These are phyloP conservation scores for Drosophila navojoa DNA, from an alignment of 1,140 invertebrate genomes.

Conservation along the genomic window DNA sequence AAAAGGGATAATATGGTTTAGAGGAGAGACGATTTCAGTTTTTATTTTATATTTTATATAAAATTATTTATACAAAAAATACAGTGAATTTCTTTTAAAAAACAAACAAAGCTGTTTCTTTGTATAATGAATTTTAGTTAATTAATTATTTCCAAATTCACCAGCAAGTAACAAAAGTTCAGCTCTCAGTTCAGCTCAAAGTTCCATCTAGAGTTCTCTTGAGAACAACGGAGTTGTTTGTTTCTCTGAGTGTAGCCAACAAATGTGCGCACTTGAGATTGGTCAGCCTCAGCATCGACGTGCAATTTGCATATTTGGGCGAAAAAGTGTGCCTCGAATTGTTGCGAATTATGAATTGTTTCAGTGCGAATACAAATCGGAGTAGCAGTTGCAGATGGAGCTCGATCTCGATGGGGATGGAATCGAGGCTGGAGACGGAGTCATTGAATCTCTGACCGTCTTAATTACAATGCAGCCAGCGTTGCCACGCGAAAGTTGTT, in stretches of 20 bases:
- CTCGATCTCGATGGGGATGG: neutral
- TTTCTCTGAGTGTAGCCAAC: neutral
- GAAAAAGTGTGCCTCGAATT: conserved; percentile 46
- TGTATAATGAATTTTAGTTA: no score
- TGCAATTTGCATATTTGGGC: conserved; percentile 70
- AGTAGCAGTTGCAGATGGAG: conserved; percentile 3
- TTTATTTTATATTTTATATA: no score
- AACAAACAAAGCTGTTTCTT: no score
- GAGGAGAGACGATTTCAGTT: no score
- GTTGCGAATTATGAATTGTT: conserved; percentile 38
- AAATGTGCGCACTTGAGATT: conserved; percentile 15
- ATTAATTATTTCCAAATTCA: no score
- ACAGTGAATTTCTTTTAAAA: no score
- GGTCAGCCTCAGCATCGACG: conserved; percentile 25
- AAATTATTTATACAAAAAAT: no score
- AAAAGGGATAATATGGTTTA: no score
- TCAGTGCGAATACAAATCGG: conserved; percentile 16
- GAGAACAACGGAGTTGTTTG: neutral
- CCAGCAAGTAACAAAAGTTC: no score
- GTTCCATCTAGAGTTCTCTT: neutral
- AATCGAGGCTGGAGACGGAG: neutral
- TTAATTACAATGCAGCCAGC: conserved; percentile 67
- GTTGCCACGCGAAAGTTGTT: conserved; percentile 71
- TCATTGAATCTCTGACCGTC: conserved; percentile 40
- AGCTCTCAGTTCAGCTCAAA: no score